A percentile compares a stretch with the other conserved stretches of the same genome.
Evolutionary conservation across 2,888 invertebrate genomes (phyloP).

Genomic region (Amphipoea lucens): DNA sequence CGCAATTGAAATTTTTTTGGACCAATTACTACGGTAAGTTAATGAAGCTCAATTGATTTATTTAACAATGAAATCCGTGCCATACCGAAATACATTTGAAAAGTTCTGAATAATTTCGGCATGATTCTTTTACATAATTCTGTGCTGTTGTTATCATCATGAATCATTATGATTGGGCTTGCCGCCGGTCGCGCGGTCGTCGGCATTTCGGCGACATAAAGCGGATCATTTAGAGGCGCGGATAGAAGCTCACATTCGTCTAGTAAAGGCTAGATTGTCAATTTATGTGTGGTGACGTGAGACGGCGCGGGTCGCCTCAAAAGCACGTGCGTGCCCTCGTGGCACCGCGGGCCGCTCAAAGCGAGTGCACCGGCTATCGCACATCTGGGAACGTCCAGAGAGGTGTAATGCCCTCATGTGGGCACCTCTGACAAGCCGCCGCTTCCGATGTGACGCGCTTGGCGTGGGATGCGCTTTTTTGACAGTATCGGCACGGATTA

Average conservation of each 20-base stretch:
- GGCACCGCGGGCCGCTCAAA: constrained; percentile 82
- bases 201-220: constrained; percentile 71
- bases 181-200: constrained; percentile 45
- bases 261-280: constrained; percentile 81
- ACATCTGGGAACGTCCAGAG: constrained; percentile 81
- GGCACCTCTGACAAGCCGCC: constrained; percentile 87
- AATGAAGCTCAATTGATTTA: background rate
- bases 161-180: constrained; percentile 53
- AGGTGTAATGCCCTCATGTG: constrained; percentile 87
- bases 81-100: constrained; percentile 17
- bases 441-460: constrained; percentile 77
- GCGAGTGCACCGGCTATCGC: constrained; percentile 77
- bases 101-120: constrained; percentile 27
- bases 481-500: constrained; percentile 80
- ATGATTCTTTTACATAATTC: constrained; percentile 22
- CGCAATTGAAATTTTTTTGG: constrained; percentile 3
- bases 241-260: constrained; percentile 70
- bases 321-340: constrained; percentile 87
- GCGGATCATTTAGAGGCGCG: constrained; percentile 69
- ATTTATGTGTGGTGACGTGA: constrained; percentile 86
- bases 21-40: background rate
- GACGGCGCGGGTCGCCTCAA: constrained; percentile 82
- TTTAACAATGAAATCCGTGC: background rate
- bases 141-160: constrained; percentile 32
- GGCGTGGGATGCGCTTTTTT: constrained; percentile 84